phyloP scores from a whole-genome alignment of 2,888 invertebrate species.

The Leptopilina myrica region DNA sequence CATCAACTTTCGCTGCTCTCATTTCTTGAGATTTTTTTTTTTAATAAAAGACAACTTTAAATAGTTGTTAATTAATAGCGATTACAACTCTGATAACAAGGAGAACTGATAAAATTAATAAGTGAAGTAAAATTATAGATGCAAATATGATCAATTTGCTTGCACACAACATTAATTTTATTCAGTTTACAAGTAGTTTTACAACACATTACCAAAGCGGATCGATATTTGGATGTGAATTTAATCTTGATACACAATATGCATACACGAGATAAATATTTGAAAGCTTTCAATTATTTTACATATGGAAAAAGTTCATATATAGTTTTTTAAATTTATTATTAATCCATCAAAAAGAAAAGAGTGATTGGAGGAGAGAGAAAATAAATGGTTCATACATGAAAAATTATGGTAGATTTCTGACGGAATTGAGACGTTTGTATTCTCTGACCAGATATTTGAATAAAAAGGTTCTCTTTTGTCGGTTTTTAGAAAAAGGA shows the following conservation, averaged over 20 bases:
- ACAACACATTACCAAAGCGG: constrained; percentile 3
- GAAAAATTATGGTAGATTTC: constrained; percentile 7
- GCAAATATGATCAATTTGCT: constrained; percentile 12
- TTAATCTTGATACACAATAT: constrained; percentile 1
- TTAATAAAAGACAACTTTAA: no score
- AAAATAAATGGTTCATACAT: constrained; percentile 1
- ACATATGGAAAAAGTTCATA: background rate
- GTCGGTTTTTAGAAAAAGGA: constrained; percentile 14
- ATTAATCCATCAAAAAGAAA: background rate
- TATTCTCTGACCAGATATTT: constrained; percentile 6
- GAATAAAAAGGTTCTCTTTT: constrained; percentile 12
- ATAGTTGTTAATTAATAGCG: no score
- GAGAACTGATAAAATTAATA: background rate
- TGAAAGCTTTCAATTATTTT: background rate
- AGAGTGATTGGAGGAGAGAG: background rate
- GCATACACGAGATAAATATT: background rate
- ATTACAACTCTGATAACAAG: no score
- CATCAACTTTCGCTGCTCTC: no score
- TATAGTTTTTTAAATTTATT: background rate
- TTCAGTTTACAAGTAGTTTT: background rate
- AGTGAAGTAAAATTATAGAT: background rate
- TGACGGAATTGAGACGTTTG: constrained; percentile 3
- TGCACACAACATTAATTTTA: constrained; percentile 1
- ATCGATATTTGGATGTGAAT: background rate
- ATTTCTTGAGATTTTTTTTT: no score